Percentiles rank a stretch among this genome's conserved stretches.
These are phyloP conservation scores for Sebastes iracundus DNA, from an alignment of 2,797 vertebrate genomes.

Conservation along the genomic window DNA sequence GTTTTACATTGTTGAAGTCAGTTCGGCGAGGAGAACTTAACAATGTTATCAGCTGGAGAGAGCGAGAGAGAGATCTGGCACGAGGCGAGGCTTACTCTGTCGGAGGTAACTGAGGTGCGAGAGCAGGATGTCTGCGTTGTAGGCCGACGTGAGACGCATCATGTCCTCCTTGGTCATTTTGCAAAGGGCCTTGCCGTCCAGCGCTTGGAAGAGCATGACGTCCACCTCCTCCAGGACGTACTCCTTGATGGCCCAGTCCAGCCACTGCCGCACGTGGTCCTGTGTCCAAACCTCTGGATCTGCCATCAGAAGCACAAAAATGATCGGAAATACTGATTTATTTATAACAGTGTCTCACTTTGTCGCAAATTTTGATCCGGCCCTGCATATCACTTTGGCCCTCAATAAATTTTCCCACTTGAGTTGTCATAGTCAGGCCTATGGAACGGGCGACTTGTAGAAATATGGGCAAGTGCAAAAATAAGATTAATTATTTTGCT, in stretches of 20 bases:
- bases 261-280: slow-evolving; percentile 86
- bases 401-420: no score
- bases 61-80: not conserved
- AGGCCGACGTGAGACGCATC: slow-evolving; percentile 85
- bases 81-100: slow-evolving; percentile 81
- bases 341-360: not conserved
- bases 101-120: slow-evolving; percentile 89
- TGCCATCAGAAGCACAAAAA: slow-evolving; percentile 23
- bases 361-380: no score
- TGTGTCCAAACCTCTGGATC: slow-evolving; percentile 86
- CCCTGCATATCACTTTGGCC: no score
- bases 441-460: no score
- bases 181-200: slow-evolving; percentile 88
- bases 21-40: not conserved
- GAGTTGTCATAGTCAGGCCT: no score
- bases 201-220: slow-evolving; percentile 80
- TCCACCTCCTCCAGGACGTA: slow-evolving; percentile 87
- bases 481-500: no score
- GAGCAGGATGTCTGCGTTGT: slow-evolving; percentile 89
- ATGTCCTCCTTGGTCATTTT: slow-evolving; percentile 89
- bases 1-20: not conserved
- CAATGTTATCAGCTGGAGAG: not conserved
- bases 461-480: no score
- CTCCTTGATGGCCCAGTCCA: slow-evolving; percentile 91
- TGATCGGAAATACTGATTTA: not conserved